Conservation (phyloP, 1,140 invertebrate species). For the Calephelis nemesis region DNA sequence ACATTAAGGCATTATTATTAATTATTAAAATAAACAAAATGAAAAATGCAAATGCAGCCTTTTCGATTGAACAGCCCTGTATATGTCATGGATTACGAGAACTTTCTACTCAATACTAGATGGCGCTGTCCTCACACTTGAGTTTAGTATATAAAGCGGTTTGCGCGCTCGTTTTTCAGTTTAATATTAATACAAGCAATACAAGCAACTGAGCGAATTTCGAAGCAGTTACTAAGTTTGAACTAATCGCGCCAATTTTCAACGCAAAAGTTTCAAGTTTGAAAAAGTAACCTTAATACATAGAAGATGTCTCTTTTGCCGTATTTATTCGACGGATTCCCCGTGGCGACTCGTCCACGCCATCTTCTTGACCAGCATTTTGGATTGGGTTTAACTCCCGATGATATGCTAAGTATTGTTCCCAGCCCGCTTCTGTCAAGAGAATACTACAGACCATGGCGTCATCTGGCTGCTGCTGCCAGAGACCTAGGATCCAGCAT, state of each 20-base stretch:
- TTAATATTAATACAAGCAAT: conserved; percentile 21
- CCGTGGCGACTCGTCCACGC: conserved; percentile 53
- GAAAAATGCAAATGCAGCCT: conserved; percentile 31
- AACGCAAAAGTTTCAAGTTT: neutral
- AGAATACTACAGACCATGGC: conserved; percentile 79
- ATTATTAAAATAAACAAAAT: too few relatives aligned
- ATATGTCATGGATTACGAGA: conserved; percentile 35
- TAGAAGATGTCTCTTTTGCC: conserved; percentile 58
- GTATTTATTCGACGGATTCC: conserved; percentile 49
- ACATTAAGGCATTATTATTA: too few relatives aligned
- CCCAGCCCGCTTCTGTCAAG: conserved; percentile 43
- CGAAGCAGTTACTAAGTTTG: too few relatives aligned
- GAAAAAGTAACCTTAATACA: neutral
- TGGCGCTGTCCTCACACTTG: conserved; percentile 37
- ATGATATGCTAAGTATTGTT: conserved; percentile 75
- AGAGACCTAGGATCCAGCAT: conserved; percentile 34
- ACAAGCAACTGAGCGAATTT: neutral
- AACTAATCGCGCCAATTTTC: neutral
- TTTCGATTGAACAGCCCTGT: conserved; percentile 29
- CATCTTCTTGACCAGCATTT: conserved; percentile 82
- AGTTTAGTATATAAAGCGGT: conserved; percentile 40
- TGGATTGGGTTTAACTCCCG: conserved; percentile 75
- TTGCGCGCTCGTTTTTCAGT: conserved; percentile 27
- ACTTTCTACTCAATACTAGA: conserved; percentile 59
- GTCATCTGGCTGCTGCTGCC: conserved; percentile 50